These are phyloP conservation scores for Oxygymnocypris stewartii DNA, from an alignment of 2,113 vertebrate species.

Conservation along the genomic window DNA sequence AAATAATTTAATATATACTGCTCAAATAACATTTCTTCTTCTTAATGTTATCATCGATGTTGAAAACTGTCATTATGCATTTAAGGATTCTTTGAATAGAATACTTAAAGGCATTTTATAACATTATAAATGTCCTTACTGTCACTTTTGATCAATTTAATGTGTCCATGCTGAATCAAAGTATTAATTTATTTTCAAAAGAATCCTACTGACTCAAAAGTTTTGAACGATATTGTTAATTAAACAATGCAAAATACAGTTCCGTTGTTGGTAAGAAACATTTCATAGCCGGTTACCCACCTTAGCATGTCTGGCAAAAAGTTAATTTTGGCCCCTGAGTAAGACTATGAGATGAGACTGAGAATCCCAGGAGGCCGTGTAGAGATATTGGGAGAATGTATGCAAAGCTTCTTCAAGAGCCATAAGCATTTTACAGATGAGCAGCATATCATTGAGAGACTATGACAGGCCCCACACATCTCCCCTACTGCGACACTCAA, in stretches of 20 bases:
- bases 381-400: conserved; percentile 63
- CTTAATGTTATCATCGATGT: too few species aligned
- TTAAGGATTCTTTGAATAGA: too few species aligned
- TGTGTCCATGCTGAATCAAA: neutral
- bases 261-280: neutral
- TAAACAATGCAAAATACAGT: neutral
- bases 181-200: neutral
- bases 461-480: conserved; percentile 76
- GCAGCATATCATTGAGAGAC: conserved; percentile 66
- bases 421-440: conserved; percentile 64
- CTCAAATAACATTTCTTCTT: too few species aligned
- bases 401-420: conserved; percentile 71
- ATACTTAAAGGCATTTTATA: neutral
- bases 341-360: conserved; percentile 49
- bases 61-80: too few species aligned
- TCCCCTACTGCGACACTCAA: conserved; percentile 68
- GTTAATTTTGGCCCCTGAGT: conserved; percentile 8
- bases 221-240: neutral
- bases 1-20: too few species aligned
- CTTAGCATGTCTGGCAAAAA: neutral
- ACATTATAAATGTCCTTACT: neutral
- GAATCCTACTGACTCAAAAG: neutral
- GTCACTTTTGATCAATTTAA: neutral
- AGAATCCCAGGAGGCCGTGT: conserved; percentile 21
- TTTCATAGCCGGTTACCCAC: neutral